Base-by-base conservation (phyloP, 2,113 vertebrate genomes). In the Pseudolaguvia tuberculata region DNA sequence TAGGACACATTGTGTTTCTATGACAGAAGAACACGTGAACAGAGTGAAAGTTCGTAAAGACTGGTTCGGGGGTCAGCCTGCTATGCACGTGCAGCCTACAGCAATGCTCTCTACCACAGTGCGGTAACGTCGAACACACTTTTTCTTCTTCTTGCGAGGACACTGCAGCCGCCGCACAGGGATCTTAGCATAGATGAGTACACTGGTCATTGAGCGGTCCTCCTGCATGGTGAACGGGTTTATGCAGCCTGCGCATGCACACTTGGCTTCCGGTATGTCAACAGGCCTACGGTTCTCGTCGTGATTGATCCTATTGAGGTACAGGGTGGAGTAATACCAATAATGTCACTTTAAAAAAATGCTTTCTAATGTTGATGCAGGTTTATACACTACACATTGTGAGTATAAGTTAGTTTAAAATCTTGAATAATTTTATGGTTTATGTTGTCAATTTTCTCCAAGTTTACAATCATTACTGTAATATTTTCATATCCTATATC, bases 201-300 rank as follows among this genome's bases (percentile, higher is more conserved):
- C 87, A 79, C 93, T 93, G 83, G 91, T 90, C 92, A 94, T 92
- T 85, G 84, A 91, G 73, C 90, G 92, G 73, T 94, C 93, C 79
- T 94, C 93, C 85, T 93, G 91, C 92, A 93, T 90, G 1, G 90
- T 93, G 87, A 93, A 94, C 31, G 93, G 93, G 82, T 94, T 94
- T 80, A 94, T 92, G 62, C 93, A 94, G 66, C 93, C 93, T 0
- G 85, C 76, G 55, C 92, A 93, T 17, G 93, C 87, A 70, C 93
- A 94, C 6, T 63, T 87, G 0, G 93, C 93, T 79, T 94, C 93
- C 0, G 93, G 93, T 72, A 94, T 90, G 83, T 93, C 92, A 2
- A 63, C 85, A 0, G 93, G 93, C 55, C 91, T 86, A n/a, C 93
- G 90, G 0, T 73, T 61, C 20, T 92, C 88, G 0, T 94, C 92